Evolutionary conservation across 2,797 vertebrate species (phyloP).

Genomic region (Falco biarmicus): DNA sequence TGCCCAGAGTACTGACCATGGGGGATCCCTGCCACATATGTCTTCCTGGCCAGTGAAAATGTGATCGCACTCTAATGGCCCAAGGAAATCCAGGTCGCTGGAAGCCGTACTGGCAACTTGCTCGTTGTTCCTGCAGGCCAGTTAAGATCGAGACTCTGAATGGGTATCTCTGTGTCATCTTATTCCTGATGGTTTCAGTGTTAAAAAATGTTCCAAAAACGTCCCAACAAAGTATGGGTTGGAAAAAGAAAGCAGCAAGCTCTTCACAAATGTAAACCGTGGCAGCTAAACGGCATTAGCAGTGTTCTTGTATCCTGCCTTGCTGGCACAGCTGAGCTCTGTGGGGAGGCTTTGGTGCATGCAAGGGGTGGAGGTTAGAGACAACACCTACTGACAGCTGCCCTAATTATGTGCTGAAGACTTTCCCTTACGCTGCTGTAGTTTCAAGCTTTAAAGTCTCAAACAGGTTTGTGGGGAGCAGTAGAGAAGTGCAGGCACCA

Average conservation of each 20-base stretch:
- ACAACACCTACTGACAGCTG: neutral
- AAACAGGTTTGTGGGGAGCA: neutral
- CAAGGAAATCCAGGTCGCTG: neutral
- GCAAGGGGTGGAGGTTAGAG: neutral
- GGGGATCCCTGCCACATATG: neutral
- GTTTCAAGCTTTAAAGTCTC: neutral
- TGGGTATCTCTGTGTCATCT: neutral
- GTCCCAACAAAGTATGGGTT: neutral
- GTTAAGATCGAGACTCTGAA: fast-evolving
- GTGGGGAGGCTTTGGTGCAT: neutral
- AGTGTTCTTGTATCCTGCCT: neutral
- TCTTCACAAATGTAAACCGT: fast-evolving
- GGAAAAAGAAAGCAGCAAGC: neutral
- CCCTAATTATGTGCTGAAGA: neutral
- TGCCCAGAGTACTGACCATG: fast-evolving
- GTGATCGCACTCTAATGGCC: fast-evolving
- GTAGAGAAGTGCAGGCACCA: fast-evolving
- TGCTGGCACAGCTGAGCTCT: neutral
- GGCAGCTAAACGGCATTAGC: fast-evolving
- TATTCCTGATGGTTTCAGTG: neutral
- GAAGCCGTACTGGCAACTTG: neutral
- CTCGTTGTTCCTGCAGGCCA: neutral
- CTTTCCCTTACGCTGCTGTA: neutral
- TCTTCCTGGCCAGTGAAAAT: neutral
- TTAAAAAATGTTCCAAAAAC: neutral